These are phyloP conservation scores for Abrostola tripartita DNA, from an alignment of 2,888 invertebrate species.

Conservation along the genomic window DNA sequence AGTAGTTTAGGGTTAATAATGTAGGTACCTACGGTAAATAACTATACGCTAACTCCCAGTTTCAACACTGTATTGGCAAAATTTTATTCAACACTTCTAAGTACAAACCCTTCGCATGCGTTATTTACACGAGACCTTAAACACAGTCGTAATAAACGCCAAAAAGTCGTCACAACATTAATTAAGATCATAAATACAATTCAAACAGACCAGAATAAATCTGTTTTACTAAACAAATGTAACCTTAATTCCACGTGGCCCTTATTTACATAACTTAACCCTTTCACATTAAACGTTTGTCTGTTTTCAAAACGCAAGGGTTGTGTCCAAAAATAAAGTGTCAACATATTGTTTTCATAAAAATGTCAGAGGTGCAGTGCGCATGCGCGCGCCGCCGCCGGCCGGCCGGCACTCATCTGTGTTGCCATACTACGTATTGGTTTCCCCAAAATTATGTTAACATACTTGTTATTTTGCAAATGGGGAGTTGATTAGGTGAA, in stretches of 20 bases:
- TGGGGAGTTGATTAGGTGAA: slow-evolving; percentile 14
- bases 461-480: background rate
- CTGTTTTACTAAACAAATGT: slow-evolving; percentile 3
- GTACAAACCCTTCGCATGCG: no score
- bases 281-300: slow-evolving; percentile 21
- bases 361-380: slow-evolving; percentile 43
- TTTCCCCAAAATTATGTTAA: slow-evolving; percentile 27
- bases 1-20: no score
- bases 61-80: no score
- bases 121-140: no score
- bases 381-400: slow-evolving; percentile 53
- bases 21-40: no score
- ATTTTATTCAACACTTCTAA: no score
- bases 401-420: slow-evolving; percentile 51
- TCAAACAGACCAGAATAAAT: background rate
- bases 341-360: slow-evolving; percentile 56
- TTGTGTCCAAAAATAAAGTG: slow-evolving; percentile 55
- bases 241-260: slow-evolving; percentile 2
- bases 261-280: slow-evolving; percentile 19
- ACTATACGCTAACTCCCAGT: no score
- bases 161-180: no score
- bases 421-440: slow-evolving; percentile 45
- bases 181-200: no score
- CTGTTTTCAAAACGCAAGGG: slow-evolving; percentile 33
- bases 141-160: no score